These are phyloP conservation scores for Drosophila hawaiiensis DNA, from an alignment of 2,888 invertebrate species.

Conservation along the genomic window DNA sequence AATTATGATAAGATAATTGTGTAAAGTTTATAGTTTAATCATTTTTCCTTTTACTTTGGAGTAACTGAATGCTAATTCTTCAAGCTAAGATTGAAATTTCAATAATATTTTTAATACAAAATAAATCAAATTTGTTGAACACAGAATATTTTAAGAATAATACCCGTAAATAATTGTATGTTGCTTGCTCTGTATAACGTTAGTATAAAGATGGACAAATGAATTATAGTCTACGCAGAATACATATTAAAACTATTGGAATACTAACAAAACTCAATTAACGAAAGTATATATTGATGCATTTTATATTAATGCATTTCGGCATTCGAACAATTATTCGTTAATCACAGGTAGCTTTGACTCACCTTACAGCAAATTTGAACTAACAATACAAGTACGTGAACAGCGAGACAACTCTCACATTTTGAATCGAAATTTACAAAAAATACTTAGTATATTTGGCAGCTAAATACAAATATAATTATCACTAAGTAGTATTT, in stretches of 20 bases:
- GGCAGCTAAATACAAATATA: slow-evolving; percentile 27
- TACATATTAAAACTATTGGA: neutral
- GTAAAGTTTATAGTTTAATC: neutral
- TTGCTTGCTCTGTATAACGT: no score
- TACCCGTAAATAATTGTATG: no score
- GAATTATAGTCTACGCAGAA: neutral
- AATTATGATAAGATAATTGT: slow-evolving; percentile 1
- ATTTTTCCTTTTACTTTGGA: neutral
- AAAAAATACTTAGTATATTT: slow-evolving; percentile 18
- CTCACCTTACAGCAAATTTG: neutral
- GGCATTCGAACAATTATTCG: neutral
- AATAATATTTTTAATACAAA: neutral
- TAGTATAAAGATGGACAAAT: no score
- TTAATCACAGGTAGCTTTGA: slow-evolving; percentile 1
- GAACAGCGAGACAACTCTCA: slow-evolving; percentile 25
- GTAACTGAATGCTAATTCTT: neutral
- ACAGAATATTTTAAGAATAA: no score
- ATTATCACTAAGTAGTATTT: neutral
- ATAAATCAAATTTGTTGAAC: neutral
- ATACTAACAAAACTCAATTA: neutral
- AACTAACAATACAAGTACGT: neutral
- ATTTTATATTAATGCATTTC: neutral
- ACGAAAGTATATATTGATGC: neutral
- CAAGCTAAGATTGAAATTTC: neutral
- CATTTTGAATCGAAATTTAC: slow-evolving; percentile 62